phyloP scores from a whole-genome alignment of 1,140 invertebrate species.

The Lordiphosa stackelbergi region DNA sequence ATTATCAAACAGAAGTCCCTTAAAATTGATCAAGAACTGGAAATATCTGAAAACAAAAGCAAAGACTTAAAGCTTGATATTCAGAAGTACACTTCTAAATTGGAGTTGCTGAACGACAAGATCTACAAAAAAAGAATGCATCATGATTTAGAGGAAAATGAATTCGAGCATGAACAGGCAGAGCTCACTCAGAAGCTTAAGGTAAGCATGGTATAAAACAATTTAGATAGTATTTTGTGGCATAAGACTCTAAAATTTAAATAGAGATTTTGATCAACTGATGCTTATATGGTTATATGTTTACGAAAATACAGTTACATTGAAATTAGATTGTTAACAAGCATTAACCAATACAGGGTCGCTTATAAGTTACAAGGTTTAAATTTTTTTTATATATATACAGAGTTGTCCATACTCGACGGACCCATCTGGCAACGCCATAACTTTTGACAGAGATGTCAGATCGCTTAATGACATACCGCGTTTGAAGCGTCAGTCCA shows the following conservation, averaged over 20 bases:
- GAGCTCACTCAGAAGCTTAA: slow-evolving; percentile 79
- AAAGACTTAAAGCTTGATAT: slow-evolving; percentile 80
- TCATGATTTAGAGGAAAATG: slow-evolving; percentile 81
- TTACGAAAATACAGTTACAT: no score
- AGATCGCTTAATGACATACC: no score
- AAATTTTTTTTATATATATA: no score
- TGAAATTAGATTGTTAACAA: no score
- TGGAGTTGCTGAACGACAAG: slow-evolving; percentile 81
- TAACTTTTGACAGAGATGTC: no score
- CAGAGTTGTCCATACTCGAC: no score
- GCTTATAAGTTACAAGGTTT: no score
- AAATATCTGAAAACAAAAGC: slow-evolving; percentile 80
- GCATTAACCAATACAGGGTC: no score
- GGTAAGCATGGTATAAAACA: slow-evolving; percentile 53
- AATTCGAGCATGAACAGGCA: slow-evolving; percentile 80
- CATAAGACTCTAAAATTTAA: neutral
- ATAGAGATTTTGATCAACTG: neutral
- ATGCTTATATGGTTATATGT: no score
- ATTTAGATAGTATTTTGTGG: neutral
- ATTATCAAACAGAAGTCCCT: slow-evolving; percentile 86
- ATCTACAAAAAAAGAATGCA: slow-evolving; percentile 80
- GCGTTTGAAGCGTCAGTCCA: no score
- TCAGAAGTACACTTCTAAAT: slow-evolving; percentile 79
- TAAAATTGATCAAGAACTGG: slow-evolving; percentile 82
- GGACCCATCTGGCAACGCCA: no score